These are phyloP conservation scores for Girardinichthys multiradiatus DNA, from an alignment of 2,113 vertebrate genomes.

Conservation along the genomic window DNA sequence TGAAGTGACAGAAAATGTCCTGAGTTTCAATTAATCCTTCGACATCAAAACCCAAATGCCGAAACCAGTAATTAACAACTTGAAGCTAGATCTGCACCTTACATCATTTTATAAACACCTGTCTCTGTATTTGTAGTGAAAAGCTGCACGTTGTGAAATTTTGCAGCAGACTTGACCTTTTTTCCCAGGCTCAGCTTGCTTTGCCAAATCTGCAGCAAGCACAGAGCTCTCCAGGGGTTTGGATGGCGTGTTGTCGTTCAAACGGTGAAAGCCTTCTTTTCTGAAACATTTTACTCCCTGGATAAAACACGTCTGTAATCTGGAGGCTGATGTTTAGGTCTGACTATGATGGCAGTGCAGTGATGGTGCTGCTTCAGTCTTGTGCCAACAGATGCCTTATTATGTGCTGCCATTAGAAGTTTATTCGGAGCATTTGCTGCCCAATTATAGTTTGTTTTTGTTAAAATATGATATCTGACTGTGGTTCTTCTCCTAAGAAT, in stretches of 20 bases:
- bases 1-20: constrained; percentile 20
- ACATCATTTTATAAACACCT: not conserved
- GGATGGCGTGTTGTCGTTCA: not conserved
- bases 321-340: not conserved
- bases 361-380: not conserved
- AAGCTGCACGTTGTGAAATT: not conserved
- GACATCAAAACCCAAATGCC: not conserved
- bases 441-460: not conserved
- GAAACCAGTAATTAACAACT: too few relatives aligned
- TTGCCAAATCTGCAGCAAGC: not conserved
- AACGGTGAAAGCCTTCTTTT: not conserved
- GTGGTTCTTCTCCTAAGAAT: not conserved
- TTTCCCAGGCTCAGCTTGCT: not conserved
- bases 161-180: not conserved
- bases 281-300: not conserved
- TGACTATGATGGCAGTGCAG: constrained; percentile 2
- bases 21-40: not conserved
- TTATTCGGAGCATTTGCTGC: not conserved
- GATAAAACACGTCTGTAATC: not conserved
- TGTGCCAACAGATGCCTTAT: not conserved
- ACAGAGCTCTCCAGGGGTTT: not conserved
- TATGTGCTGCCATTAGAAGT: not conserved
- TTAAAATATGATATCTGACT: not conserved
- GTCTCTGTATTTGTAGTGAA: not conserved
- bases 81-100: too few relatives aligned